Conservation (phyloP, 2,113 vertebrate genomes). For the Pelodiscus sinensis region DNA sequence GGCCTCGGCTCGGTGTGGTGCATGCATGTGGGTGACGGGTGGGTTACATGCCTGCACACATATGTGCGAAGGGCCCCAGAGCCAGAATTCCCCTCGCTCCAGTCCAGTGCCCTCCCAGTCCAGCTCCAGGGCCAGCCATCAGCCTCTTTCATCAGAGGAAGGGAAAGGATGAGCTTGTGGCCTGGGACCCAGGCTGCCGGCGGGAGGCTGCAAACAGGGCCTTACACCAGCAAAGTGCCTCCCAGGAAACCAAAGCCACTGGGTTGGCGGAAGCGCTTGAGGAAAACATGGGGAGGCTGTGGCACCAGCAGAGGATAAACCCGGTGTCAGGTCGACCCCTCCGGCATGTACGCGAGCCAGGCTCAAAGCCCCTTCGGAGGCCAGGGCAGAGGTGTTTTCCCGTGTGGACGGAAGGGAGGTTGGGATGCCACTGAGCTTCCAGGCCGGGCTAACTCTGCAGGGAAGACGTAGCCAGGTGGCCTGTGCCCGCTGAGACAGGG, state of each 20-base stretch:
- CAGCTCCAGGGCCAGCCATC: not conserved
- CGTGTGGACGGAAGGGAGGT: fast-evolving
- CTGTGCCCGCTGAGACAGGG: too few species aligned
- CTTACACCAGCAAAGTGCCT: not conserved
- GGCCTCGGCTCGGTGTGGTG: not conserved
- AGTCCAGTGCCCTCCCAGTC: not conserved
- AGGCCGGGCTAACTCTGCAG: not conserved
- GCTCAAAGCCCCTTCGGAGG: not conserved
- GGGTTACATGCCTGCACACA: not conserved
- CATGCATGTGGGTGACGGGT: fast-evolving
- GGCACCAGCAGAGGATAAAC: not conserved
- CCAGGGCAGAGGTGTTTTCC: not conserved
- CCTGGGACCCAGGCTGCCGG: not conserved
- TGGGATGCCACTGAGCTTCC: not conserved
- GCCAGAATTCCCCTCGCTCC: fast-evolving
- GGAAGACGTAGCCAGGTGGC: not conserved
- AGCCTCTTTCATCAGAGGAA: not conserved
- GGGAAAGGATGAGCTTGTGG: not conserved
- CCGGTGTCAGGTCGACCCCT: not conserved
- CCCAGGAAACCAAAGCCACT: not conserved
- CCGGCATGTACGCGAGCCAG: fast-evolving
- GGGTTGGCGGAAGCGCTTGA: not conserved
- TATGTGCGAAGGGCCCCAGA: not conserved
- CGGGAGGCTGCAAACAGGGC: not conserved
- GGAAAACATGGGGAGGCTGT: not conserved